Evolutionary conservation across 2,888 invertebrate species (phyloP).

Genomic region (Metopia argyrocephala): DNA sequence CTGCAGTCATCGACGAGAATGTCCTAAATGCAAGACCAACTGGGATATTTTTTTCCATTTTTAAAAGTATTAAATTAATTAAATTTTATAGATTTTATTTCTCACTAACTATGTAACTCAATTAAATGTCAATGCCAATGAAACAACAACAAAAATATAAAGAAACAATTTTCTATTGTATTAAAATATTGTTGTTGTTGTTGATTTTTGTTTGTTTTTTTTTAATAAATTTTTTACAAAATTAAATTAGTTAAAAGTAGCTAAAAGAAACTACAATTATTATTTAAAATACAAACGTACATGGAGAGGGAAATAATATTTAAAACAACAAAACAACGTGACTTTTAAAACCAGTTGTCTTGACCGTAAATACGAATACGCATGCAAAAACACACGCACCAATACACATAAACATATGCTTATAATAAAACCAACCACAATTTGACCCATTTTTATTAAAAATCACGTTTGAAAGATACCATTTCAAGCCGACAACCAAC

Average conservation of each 20-base stretch:
- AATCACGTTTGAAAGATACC: constrained; percentile 54
- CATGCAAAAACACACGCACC: not conserved
- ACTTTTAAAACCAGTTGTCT: constrained; percentile 43
- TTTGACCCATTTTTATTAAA: constrained; percentile 60
- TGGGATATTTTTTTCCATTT: too few species aligned
- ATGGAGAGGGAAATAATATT: constrained; percentile 29
- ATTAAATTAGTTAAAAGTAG: constrained; percentile 8
- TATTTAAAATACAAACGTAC: not conserved
- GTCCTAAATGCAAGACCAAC: too few species aligned
- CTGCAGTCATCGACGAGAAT: too few species aligned
- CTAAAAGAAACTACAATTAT: constrained; percentile 19
- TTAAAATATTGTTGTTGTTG: not conserved
- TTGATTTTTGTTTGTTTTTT: not conserved
- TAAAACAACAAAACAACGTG: constrained; percentile 39
- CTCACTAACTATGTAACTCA: constrained; percentile 15
- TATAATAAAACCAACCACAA: constrained; percentile 30
- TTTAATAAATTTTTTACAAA: not conserved
- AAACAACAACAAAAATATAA: constrained; percentile 3
- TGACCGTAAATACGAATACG: not conserved
- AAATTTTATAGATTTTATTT: too few species aligned
- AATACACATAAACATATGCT: constrained; percentile 1
- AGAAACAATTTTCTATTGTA: not conserved
- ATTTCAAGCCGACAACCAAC: constrained; percentile 8
- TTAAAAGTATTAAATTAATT: too few species aligned
- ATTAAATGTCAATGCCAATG: constrained; percentile 41